phyloP scores from a whole-genome alignment of 2,113 vertebrate species.

The Hippopotamus amphibius region DNA sequence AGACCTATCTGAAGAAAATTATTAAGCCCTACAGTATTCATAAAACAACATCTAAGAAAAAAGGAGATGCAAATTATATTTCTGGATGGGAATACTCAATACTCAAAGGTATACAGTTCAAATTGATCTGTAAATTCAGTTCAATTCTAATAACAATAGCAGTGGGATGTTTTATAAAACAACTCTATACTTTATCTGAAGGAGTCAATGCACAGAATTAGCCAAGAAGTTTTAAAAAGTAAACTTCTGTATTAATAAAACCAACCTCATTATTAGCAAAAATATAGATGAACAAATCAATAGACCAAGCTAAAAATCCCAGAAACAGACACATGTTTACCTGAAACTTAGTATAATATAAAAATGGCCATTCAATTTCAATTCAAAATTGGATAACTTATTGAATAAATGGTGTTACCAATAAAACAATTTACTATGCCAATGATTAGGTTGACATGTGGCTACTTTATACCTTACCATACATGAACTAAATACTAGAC shows the following conservation, averaged over 20 bases:
- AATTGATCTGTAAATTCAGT: neutral
- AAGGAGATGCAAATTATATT: neutral
- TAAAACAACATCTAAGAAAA: neutral
- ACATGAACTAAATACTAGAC: neutral
- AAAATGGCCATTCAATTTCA: neutral
- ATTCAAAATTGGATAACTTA: neutral
- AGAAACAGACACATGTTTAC: neutral
- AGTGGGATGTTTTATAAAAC: neutral
- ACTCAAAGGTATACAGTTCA: neutral
- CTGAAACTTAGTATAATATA: neutral
- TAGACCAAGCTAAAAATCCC: neutral
- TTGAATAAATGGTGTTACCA: neutral
- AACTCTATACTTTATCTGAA: slow-evolving; percentile 12
- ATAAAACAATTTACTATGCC: neutral
- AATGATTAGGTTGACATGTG: neutral
- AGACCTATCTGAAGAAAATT: neutral
- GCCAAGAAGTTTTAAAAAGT: neutral
- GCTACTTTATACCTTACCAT: neutral
- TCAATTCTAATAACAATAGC: neutral
- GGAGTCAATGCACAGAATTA: neutral
- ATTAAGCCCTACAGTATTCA: neutral
- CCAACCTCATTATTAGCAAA: neutral
- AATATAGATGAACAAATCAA: neutral
- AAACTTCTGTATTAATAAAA: neutral
- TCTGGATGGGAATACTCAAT: neutral